These are phyloP conservation scores for Paradoxurus hermaphroditus DNA, from an alignment of 2,113 vertebrate genomes.

Conservation along the genomic window DNA sequence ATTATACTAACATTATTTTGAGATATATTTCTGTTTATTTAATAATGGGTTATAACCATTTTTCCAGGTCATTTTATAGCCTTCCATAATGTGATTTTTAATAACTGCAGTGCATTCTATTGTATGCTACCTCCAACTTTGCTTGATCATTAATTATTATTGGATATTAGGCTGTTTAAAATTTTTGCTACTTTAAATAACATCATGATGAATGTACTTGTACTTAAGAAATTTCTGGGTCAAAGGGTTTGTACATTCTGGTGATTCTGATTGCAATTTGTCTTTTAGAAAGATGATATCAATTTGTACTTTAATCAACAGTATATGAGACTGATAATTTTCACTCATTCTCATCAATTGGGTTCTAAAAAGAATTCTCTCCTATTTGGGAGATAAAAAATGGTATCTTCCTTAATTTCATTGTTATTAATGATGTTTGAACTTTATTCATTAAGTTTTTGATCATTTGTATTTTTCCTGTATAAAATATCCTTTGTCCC, in stretches of 20 bases:
- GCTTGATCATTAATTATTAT: constrained; percentile 29
- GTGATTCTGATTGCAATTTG: constrained; percentile 27
- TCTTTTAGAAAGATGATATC: background rate
- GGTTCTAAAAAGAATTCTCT: background rate
- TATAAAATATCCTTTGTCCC: background rate
- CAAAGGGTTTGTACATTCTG: background rate
- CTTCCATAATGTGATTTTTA: background rate
- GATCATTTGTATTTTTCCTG: background rate
- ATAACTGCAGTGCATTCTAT: background rate
- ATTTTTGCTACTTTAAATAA: constrained; percentile 15
- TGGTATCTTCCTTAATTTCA: background rate
- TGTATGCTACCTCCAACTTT: background rate
- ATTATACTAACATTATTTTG: background rate
- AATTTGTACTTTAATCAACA: constrained; percentile 45
- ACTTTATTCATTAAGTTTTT: background rate
- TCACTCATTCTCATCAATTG: background rate
- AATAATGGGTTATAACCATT: constrained; percentile 9
- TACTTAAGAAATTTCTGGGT: background rate
- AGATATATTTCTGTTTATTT: background rate
- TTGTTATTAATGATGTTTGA: background rate
- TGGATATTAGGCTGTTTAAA: background rate
- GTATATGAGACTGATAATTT: background rate
- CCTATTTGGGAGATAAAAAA: constrained; percentile 12
- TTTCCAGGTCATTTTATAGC: constrained; percentile 7
- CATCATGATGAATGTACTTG: background rate